Base-by-base conservation (phyloP, 2,888 invertebrate species). In the Ditula angustiorana region DNA sequence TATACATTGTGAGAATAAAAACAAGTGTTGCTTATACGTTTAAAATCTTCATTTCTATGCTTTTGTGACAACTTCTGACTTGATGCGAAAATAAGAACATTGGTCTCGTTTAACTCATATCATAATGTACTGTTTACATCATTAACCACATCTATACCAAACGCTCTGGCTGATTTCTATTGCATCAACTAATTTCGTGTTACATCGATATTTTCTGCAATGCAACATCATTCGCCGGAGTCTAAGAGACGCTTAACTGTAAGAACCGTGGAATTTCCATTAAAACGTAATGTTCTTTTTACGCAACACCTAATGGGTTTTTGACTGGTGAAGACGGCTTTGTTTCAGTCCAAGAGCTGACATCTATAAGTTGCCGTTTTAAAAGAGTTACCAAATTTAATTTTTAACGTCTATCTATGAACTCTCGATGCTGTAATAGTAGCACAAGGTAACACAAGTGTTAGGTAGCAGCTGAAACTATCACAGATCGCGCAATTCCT, bases 161-260 rank as follows among this genome's bases (percentile, higher is more conserved):
- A 80, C 76, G 69, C 76, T 80, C 82, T 81, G 77, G 76, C 73
- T 80, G 82, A 82, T 82, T 82, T 78, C 77, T 80, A 82, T 86
- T 86, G 83, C 87, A 83, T 81, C 83, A 86, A 81, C 81, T 81
- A 79, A 83, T 85, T 86, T 83, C 64, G 77, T 80, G 76, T 86
- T 85, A 84, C 83, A 85, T 83, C 81, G 81, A 78, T 80, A 80
- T 75, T 76, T 76, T 78, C 76, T 74, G 63, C 63, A 61, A 63
- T 61, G 30, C 60, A 61, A 30, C 52, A 53, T 30, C 62, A 66
- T 58, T 62, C 56, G n/a, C n/a, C n/a, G 53, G 26, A 49, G 52
- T 53, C 63, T 53, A 24, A 64, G 41, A 52, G 57, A 44, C 50
- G 62, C 57, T 66, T 58, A 30, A 74, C 73, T 76, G 72, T 77